Percentiles rank a stretch among this genome's conserved stretches.
These are phyloP conservation scores for Augochlorella aurata DNA, from an alignment of 2,888 invertebrate species.

Conservation along the genomic window DNA sequence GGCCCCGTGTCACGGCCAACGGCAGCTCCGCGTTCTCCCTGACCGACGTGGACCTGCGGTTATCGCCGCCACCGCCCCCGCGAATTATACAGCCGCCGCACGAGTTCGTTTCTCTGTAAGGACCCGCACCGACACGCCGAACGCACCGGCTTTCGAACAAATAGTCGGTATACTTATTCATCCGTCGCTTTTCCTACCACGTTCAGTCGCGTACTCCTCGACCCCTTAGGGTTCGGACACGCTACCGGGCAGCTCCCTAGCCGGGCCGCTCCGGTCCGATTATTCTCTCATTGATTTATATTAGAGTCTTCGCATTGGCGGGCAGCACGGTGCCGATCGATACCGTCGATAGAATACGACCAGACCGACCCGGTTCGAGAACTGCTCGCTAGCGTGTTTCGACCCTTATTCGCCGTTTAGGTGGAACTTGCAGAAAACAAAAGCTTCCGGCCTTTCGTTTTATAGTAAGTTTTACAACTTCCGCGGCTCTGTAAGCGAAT, in stretches of 20 bases:
- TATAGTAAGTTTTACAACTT: too few species aligned
- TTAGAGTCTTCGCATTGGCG: too few species aligned
- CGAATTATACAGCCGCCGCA: conserved; percentile 84
- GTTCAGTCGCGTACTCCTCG: conserved; percentile 24
- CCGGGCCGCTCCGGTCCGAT: too few species aligned
- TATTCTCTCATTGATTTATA: too few species aligned
- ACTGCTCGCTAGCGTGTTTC: too few species aligned
- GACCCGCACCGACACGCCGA: background rate
- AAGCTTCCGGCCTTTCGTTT: too few species aligned
- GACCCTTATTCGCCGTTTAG: too few species aligned
- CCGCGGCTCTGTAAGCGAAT: too few species aligned
- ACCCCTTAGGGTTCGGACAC: background rate
- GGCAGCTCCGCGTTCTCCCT: conserved; percentile 94
- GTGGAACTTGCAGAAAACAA: too few species aligned
- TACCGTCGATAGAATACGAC: too few species aligned
- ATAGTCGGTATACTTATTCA: conserved; percentile 42
- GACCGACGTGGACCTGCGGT: conserved; percentile 84
- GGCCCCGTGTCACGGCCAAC: conserved; percentile 93
- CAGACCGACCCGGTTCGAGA: too few species aligned
- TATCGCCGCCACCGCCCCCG: conserved; percentile 84
- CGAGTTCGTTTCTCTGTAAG: conserved; percentile 84
- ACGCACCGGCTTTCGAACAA: conserved; percentile 24
- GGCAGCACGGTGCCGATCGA: too few species aligned
- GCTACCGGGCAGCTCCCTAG: background rate
- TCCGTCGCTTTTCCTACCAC: conserved; percentile 35